Evolutionary conservation across 1,140 invertebrate species (phyloP), one percentile per base, ranked within the genome.

Genomic region (Pseudoatta argentina): DNA sequence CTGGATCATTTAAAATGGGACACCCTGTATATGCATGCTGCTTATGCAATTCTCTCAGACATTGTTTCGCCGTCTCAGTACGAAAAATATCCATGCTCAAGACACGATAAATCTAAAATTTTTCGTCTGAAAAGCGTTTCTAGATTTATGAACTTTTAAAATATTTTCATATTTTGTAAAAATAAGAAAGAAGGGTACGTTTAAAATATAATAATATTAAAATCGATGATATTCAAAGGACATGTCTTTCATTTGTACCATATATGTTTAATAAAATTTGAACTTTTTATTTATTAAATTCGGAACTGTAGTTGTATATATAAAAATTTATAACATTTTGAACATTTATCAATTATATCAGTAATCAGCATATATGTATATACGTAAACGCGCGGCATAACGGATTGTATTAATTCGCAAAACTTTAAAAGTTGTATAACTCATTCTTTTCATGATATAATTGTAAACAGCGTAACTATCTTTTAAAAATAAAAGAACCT

Each of bases 241-340:
- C 39, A 3, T 44, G 10, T 44, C 39, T 44, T 44, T 44, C 39
- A 44, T 10, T 44, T 44, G 39, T 44, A 44, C 12, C 8, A 44
- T 10, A 44, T 44, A 7, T 39, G 7, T 39, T 39, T 53, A n/a
- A 30, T 18, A 14, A 27, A 73, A 73, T 2, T 30, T 16, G 16
- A 72, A 72, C 51, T 53, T 30, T 73, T 73, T 53, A 7, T 14
- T 72, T 7, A 3, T 72, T 53, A 53, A 72, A 71, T 71, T 27
- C 8, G 2, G 24, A 51, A 69, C 12, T 21, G 21, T 24, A 4
- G 14, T 71, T 8, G 44, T 2, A 10, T n/a, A 10, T 7, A 16
- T 16, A 48, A 27, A 69, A 69, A 69, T 48, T 69, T 27, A 27
- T 18, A 71, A 27, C 16, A 48, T 67, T 39, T 48, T 69, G 5